These are phyloP conservation scores for Rhinogobio ventralis DNA, from an alignment of 2,797 vertebrate genomes.

Conservation along the genomic window DNA sequence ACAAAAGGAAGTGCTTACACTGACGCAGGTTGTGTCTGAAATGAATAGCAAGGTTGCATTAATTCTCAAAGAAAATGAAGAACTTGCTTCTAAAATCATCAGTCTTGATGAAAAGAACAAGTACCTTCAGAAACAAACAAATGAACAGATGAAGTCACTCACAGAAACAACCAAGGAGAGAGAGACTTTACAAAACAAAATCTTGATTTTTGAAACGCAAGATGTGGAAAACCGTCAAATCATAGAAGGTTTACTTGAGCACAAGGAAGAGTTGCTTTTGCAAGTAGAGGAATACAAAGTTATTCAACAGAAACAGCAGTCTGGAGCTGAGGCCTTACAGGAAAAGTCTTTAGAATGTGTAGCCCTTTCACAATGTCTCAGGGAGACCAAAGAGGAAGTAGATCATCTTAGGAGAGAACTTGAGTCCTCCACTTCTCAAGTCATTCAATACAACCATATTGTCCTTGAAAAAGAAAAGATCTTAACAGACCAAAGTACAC, in stretches of 20 bases:
- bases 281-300: slow-evolving; percentile 70
- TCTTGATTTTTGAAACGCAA: slow-evolving; percentile 67
- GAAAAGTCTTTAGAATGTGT: slow-evolving; percentile 80
- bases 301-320: slow-evolving; percentile 73
- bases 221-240: slow-evolving; percentile 72
- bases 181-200: slow-evolving; percentile 70
- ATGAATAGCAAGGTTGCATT: slow-evolving; percentile 68
- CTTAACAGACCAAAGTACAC: slow-evolving; percentile 67
- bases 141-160: slow-evolving; percentile 65
- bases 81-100: slow-evolving; percentile 69
- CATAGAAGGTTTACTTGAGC: slow-evolving; percentile 70
- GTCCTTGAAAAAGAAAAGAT: slow-evolving; percentile 73
- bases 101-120: slow-evolving; percentile 74
- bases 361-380: slow-evolving; percentile 72
- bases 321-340: slow-evolving; percentile 71
- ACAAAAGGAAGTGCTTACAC: slow-evolving; percentile 72
- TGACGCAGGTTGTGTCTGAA: slow-evolving; percentile 67
- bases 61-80: slow-evolving; percentile 63
- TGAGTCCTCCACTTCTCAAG: slow-evolving; percentile 68
- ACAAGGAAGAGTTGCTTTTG: slow-evolving; percentile 75
- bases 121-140: slow-evolving; percentile 74
- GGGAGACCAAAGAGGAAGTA: slow-evolving; percentile 72
- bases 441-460: slow-evolving; percentile 66
- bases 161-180: slow-evolving; percentile 69
- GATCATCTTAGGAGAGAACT: slow-evolving; percentile 71